These are phyloP conservation scores for Drosophila falleni DNA, from an alignment of 2,888 invertebrate species.

Conservation along the genomic window DNA sequence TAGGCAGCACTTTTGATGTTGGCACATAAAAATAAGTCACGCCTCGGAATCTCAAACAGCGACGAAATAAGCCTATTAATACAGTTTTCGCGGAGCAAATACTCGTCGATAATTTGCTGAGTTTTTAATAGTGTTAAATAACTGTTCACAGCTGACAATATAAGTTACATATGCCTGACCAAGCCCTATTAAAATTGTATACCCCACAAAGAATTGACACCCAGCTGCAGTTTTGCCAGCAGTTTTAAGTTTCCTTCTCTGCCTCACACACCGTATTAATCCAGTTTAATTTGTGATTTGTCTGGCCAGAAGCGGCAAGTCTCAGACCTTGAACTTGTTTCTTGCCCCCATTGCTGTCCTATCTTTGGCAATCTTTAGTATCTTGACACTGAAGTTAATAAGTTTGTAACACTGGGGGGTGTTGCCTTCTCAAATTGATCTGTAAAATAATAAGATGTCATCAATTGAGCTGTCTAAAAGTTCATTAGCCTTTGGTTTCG, in stretches of 20 bases:
- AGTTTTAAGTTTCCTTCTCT: slow-evolving; percentile 21
- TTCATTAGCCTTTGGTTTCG: slow-evolving; percentile 52
- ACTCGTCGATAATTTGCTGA: background rate
- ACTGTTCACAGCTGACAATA: slow-evolving; percentile 13
- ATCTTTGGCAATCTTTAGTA: slow-evolving; percentile 29
- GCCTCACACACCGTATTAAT: slow-evolving; percentile 28
- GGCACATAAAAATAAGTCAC: slow-evolving; percentile 17
- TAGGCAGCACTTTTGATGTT: slow-evolving; percentile 40
- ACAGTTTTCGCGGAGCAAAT: background rate
- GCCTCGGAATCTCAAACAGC: slow-evolving; percentile 23
- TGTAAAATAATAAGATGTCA: slow-evolving; percentile 18
- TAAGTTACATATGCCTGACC: slow-evolving; percentile 1
- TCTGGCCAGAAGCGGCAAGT: slow-evolving; percentile 1
- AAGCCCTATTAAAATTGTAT: slow-evolving; percentile 9
- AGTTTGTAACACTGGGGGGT: slow-evolving; percentile 26
- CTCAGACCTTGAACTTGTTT: slow-evolving; percentile 66
- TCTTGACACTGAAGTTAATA: slow-evolving; percentile 45
- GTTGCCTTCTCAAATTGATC: slow-evolving; percentile 19
- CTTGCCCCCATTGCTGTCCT: slow-evolving; percentile 37
- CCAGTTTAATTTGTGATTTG: slow-evolving; percentile 47
- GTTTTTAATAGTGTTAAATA: slow-evolving; percentile 6
- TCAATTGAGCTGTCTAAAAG: slow-evolving; percentile 21
- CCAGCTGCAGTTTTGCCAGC: slow-evolving; percentile 20
- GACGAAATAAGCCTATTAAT: slow-evolving; percentile 62
- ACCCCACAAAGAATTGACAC: background rate